Conservation (phyloP, 1,140 invertebrate species). For the Meloidogyne hapla region DNA sequence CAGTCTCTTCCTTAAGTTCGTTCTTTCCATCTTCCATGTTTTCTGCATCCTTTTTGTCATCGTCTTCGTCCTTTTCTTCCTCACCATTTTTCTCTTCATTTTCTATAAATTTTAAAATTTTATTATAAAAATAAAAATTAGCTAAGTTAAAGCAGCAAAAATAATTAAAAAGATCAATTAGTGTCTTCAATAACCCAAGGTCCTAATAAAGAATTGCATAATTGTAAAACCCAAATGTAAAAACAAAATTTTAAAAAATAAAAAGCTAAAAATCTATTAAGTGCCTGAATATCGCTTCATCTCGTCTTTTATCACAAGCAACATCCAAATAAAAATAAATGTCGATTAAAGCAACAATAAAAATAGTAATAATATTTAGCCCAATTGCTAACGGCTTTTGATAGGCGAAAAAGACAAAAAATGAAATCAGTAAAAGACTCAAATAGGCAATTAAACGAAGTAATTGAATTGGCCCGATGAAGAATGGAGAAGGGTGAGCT, state of each 20-base stretch:
- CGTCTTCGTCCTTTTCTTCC: neutral
- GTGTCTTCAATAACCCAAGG: too few relatives aligned
- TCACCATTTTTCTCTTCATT: neutral
- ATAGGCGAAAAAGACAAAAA: conserved; percentile 51
- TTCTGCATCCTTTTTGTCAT: neutral
- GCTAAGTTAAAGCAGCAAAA: neutral
- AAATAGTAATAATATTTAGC: conserved; percentile 39
- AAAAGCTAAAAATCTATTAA: neutral
- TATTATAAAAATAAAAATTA: neutral
- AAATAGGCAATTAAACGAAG: conserved; percentile 52
- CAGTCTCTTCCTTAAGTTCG: neutral
- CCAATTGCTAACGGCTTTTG: conserved; percentile 38
- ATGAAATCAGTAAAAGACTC: conserved; percentile 48
- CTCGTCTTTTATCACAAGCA: neutral
- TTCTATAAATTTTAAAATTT: neutral
- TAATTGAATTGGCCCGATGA: conserved; percentile 45
- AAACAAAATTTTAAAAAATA: neutral
- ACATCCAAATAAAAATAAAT: conserved; percentile 11
- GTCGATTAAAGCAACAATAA: conserved; percentile 50
- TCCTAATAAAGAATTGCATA: too few relatives aligned
- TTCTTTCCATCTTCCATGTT: neutral
- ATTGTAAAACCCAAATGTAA: neutral
- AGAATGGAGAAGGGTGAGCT: conserved; percentile 42
- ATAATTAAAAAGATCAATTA: neutral
- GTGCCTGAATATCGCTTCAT: conserved; percentile 22